Base-by-base conservation (phyloP, 23 tunicate species). In the Ascidia mentula region DNA sequence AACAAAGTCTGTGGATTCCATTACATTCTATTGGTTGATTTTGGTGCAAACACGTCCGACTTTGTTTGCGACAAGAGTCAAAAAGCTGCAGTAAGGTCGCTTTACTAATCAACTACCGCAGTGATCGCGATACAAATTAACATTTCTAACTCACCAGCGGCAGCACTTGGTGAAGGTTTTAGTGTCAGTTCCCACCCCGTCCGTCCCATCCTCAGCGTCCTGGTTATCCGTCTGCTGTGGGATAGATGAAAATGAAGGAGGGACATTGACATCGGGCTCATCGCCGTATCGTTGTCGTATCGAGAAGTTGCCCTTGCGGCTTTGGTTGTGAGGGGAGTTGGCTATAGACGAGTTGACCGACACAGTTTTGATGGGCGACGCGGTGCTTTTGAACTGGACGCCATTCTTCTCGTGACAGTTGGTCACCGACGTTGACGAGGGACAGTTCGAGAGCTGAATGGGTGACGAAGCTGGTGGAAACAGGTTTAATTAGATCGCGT, bases 241-340 rank as follows among this genome's bases (percentile, higher is more conserved):
- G 6, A 76, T 20, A 13, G 60, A 31, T 38, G 79, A 76, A 76
- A 76, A 76, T n/a, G 60, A 80, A 20, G 18, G 59, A 53, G 18
- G 75, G 59, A 34, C 74, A 59, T 24, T 59, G 28, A 40, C 17
- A 9, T 84, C 70, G n/a, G 72, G 34, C n/a, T 83, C 87, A 40
- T 53, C 74, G 32, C 42, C n/a, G 71, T 40, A 75, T 5, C 77
- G 69, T 2, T 87, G 85, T 37, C 79, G 60, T 31, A 87, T 87
- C 34, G 85, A 70, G 39, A 87, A 87, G 76, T 87, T 87, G 37
- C 90, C 79, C 72, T 87, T 87, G 31, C 82, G 46, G 53, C 80
- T 83, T 17, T 59, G 80, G 31, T 72, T 75, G 59, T 74, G 39
- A 4, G 87, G 80, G 18, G 80, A 74, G 37, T 75, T 83, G 1